Conservation (phyloP, 2,113 vertebrate genomes). For the Myotis davidii region DNA sequence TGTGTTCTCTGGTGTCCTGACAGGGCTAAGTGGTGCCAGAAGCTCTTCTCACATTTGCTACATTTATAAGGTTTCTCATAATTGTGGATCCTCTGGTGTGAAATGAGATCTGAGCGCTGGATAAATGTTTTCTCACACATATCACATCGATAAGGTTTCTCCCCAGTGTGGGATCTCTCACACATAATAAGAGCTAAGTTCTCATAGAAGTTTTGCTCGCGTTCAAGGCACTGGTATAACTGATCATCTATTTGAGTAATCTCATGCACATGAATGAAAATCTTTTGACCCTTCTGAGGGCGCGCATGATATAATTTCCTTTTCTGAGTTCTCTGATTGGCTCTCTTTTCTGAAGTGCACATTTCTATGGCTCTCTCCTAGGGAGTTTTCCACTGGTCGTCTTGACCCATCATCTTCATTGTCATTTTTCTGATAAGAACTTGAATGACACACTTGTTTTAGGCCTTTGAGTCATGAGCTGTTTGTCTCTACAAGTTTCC, state of each 20-base stretch:
- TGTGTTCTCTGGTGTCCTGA: constrained; percentile 79
- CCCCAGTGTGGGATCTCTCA: constrained; percentile 69
- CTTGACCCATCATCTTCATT: constrained; percentile 26
- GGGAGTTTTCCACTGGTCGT: constrained; percentile 64
- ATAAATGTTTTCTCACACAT: constrained; percentile 80
- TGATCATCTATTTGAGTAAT: constrained; percentile 70
- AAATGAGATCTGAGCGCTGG: constrained; percentile 69
- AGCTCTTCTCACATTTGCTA: constrained; percentile 80
- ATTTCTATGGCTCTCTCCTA: constrained; percentile 75
- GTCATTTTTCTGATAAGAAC: constrained; percentile 13
- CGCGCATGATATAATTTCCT: constrained; percentile 60
- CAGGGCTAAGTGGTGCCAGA: constrained; percentile 77
- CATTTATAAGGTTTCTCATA: constrained; percentile 80
- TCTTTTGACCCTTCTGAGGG: constrained; percentile 72
- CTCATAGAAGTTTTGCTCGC: constrained; percentile 67
- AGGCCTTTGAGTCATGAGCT: constrained; percentile 50
- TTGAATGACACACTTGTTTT: constrained; percentile 6
- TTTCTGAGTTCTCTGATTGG: constrained; percentile 73
- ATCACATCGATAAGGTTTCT: constrained; percentile 72
- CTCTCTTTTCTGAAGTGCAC: constrained; percentile 67
- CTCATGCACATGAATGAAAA: constrained; percentile 72
- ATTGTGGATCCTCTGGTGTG: constrained; percentile 77
- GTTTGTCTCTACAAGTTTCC: constrained; percentile 17
- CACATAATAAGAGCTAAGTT: constrained; percentile 75
- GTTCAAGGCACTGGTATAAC: constrained; percentile 73